Conservation (phyloP, 2,888 invertebrate species). For the Hirtodrosophila histrioides region DNA sequence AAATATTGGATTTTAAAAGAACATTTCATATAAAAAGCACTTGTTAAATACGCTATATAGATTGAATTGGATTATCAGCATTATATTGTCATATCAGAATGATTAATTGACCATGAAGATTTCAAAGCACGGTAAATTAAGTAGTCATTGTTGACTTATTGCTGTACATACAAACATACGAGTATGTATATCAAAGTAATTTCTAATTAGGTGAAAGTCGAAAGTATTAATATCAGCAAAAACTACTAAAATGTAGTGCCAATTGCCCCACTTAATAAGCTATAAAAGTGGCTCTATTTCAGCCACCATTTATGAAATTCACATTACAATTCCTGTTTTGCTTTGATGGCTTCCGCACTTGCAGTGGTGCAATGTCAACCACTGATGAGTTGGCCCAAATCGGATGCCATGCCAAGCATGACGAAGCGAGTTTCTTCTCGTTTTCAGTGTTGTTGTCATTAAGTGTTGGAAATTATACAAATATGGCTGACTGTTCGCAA, state of each 20-base stretch:
- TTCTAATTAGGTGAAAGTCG: constrained; percentile 15
- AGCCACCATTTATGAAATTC: constrained; percentile 16
- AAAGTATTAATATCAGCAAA: background rate
- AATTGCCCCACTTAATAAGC: constrained; percentile 20
- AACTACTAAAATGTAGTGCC: constrained; percentile 12
- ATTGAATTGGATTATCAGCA: no score
- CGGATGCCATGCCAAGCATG: constrained; percentile 68
- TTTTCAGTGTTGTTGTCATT: constrained; percentile 36
- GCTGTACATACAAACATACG: no score
- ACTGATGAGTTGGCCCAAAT: constrained; percentile 48
- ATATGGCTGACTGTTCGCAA: constrained; percentile 55
- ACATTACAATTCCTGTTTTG: background rate
- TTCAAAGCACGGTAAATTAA: no score
- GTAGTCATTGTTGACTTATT: no score
- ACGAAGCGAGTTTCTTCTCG: constrained; percentile 33
- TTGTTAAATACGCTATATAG: no score
- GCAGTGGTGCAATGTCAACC: constrained; percentile 20
- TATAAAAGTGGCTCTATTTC: constrained; percentile 19
- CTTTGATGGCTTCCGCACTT: constrained; percentile 11
- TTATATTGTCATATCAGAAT: no score
- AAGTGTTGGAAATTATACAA: constrained; percentile 52
- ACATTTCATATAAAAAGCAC: no score
- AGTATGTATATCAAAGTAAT: background rate
- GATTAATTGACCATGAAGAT: no score
- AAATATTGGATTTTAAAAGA: no score